Evolutionary conservation across 2,888 invertebrate genomes (phyloP).

Genomic region (Stenurella melanura): DNA sequence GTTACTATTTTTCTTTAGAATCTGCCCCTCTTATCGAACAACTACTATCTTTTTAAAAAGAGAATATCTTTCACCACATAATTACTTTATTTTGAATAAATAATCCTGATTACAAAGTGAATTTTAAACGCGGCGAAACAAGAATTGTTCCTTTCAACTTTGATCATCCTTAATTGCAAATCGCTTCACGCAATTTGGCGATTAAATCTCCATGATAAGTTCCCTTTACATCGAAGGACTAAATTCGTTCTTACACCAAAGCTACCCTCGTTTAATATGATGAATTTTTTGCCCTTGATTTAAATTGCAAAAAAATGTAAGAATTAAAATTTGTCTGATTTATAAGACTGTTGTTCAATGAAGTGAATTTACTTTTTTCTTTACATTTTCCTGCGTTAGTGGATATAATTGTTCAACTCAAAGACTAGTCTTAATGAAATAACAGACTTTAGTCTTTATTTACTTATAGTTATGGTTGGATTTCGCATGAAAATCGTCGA

Average conservation of each 20-base stretch:
- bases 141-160: slow-evolving; percentile 29
- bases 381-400: not conserved
- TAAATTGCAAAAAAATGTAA: not conserved
- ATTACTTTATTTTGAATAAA: slow-evolving; percentile 32
- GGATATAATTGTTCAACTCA: not conserved
- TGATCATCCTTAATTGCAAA: slow-evolving; percentile 23
- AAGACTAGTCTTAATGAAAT: not conserved
- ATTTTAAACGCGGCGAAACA: not conserved
- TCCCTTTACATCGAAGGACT: not conserved
- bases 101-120: slow-evolving; percentile 7
- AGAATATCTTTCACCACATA: not conserved
- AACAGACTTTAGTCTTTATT: too few relatives aligned
- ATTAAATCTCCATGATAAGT: slow-evolving; percentile 28
- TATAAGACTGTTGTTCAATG: not conserved
- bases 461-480: too few relatives aligned
- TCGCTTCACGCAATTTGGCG: slow-evolving; percentile 32
- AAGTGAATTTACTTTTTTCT: not conserved
- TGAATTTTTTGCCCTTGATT: not conserved
- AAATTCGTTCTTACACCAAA: slow-evolving; percentile 13
- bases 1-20: not conserved
- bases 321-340: not conserved
- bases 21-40: not conserved
- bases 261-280: not conserved
- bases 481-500: too few relatives aligned
- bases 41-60: not conserved